Evolutionary conservation across 2,888 invertebrate genomes (phyloP).

Genomic region (Odontothrips loti): DNA sequence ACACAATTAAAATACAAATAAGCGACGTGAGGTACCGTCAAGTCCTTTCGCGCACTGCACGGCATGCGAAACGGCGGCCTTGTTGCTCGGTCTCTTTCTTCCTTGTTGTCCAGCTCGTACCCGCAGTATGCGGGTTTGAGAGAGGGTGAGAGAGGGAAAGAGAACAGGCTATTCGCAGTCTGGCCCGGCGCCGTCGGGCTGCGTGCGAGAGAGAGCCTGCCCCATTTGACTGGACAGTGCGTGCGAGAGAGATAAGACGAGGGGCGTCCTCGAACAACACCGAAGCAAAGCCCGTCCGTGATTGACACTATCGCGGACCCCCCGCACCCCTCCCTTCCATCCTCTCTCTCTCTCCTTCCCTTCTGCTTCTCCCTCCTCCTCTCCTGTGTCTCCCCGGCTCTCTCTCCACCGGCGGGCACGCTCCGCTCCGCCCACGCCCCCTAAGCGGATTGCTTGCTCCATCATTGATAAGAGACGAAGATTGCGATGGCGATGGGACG

Average conservation of each 20-base stretch:
- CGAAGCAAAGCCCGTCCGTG: not conserved
- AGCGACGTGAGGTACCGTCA: not conserved
- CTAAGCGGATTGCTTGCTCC: conserved; percentile 24
- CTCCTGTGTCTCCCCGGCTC: not conserved
- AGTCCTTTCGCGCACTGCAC: too few relatives aligned
- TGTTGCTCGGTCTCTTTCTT: too few relatives aligned
- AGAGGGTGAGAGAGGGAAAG: too few relatives aligned
- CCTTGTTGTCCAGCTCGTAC: too few relatives aligned
- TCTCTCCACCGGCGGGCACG: not conserved
- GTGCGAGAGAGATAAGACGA: too few relatives aligned
- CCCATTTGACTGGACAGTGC: too few relatives aligned
- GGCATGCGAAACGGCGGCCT: too few relatives aligned
- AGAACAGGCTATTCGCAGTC: too few relatives aligned
- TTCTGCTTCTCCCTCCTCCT: not conserved
- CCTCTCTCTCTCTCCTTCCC: not conserved
- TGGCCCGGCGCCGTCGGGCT: too few relatives aligned
- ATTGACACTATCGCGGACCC: conserved; percentile 3
- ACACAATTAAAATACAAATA: conserved; percentile 21
- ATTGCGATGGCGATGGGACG: conserved; percentile 16
- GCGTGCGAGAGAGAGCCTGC: too few relatives aligned
- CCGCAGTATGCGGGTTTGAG: too few relatives aligned
- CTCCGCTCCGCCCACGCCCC: conserved; percentile 17
- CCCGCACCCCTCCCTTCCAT: not conserved
- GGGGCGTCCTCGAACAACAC: too few relatives aligned
- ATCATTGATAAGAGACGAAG: conserved; percentile 22